These are phyloP conservation scores for Chymomyza procnemis DNA, from an alignment of 2,888 invertebrate species.

Conservation along the genomic window DNA sequence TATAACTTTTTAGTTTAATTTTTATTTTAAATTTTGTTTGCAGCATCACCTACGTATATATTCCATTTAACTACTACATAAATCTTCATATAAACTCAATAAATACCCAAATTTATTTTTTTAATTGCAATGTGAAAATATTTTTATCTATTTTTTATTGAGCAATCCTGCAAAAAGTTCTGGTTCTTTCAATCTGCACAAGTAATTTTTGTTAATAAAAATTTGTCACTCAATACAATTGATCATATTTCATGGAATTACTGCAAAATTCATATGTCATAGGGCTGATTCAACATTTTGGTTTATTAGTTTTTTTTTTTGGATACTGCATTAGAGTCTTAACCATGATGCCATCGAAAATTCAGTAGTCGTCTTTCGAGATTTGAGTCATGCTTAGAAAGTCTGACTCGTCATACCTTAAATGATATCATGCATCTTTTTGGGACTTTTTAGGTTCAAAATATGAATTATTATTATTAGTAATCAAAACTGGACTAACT, in stretches of 20 bases:
- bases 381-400: conserved; percentile 38
- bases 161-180: neutral
- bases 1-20: no score
- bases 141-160: neutral
- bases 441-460: neutral
- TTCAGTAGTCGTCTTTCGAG: neutral
- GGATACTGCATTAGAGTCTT: neutral
- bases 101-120: neutral
- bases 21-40: no score
- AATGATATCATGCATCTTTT: neutral
- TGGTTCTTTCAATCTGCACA: neutral
- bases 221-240: neutral
- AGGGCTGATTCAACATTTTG: neutral
- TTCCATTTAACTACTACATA: no score
- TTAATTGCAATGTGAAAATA: neutral
- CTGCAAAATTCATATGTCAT: neutral
- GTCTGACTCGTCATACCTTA: conserved; percentile 6
- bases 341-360: neutral
- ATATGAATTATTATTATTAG: neutral
- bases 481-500: neutral
- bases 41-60: no score
- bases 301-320: neutral
- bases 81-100: no score
- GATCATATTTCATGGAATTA: neutral
- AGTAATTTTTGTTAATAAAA: conserved; percentile 22